Base-by-base conservation (phyloP, 1,140 invertebrate species). In the Drosophila orena region DNA sequence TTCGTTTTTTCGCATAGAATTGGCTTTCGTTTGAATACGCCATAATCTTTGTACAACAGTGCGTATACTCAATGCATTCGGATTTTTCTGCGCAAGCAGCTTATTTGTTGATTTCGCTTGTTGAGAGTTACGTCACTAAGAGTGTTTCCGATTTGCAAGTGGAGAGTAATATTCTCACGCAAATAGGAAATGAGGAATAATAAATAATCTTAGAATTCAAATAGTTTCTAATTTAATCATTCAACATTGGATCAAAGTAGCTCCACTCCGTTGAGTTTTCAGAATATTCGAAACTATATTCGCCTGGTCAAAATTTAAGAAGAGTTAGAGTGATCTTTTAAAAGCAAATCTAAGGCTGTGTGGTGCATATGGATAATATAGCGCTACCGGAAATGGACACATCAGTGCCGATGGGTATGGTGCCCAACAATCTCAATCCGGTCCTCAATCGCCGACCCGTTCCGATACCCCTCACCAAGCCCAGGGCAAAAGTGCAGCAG, bases 261-360 rank as follows among this genome's bases (percentile, higher is more conserved):
- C 49, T 35, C 15, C 4, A 24, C 24, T 6, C 49, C 17, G 49
- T 35, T 34, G 10, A 34, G 47, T 52, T 52, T 52, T 34, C 42
- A 11, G 4, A 30, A 20, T 20, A 35, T 53, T 37, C 50, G 50
- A 53, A 37, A 38, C 34, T 22, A 35, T 2, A 37, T n/a, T 17
- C n/a, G 24, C 34, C 22, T 52, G 3, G 15, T 52, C 49, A 47
- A 58, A 58, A 58, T 58, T 58, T 30, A 37, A 14, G 30, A 58
- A 47, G 56, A 34, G 56, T 58, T 40, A 4, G 40, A 40, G 34
- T 20, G 37, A 37, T 4, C 34, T 37, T 22, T 22, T 17, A 1
- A 34, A 17, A 1, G 17, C 0, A 17, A 17, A 17, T 17, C 17
- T 1, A 17, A 17, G 17, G 17, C 17, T 17, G 17, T 17, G 17